Evolutionary conservation across 2,888 invertebrate species (phyloP).

Genomic region (Chouioia cunea): DNA sequence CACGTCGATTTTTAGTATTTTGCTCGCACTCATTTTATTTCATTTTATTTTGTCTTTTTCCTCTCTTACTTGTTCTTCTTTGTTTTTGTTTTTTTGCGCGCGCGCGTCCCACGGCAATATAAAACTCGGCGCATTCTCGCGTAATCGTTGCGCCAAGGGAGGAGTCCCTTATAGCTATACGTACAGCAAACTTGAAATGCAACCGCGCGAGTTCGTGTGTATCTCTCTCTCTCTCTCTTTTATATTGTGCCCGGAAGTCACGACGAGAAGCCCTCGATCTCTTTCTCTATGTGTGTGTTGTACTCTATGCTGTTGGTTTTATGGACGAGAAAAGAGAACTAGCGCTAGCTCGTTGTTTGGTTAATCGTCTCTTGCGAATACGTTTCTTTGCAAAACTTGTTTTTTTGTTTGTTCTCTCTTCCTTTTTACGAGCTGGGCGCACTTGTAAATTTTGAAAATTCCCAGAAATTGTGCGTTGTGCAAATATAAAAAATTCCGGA

Average conservation of each 20-base stretch:
- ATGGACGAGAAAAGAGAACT: too few relatives aligned
- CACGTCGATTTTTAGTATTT: constrained; percentile 14
- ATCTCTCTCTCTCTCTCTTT: constrained; percentile 1
- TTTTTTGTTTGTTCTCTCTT: too few relatives aligned
- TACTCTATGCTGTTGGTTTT: too few relatives aligned
- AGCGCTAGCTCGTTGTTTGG: too few relatives aligned
- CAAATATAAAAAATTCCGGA: too few relatives aligned
- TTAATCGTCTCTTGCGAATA: too few relatives aligned
- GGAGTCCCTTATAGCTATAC: constrained; percentile 1
- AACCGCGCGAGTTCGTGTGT: neutral
- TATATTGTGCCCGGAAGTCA: neutral
- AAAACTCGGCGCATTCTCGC: constrained; percentile 3
- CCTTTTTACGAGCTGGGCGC: too few relatives aligned
- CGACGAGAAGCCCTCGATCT: constrained; percentile 1
- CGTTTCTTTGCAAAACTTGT: too few relatives aligned
- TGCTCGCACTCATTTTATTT: constrained; percentile 12
- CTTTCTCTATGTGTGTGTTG: neutral
- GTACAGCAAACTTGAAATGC: too few relatives aligned
- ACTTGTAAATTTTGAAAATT: too few relatives aligned
- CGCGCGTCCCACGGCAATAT: neutral
- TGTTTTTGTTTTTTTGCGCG: neutral
- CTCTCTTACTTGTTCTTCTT: neutral
- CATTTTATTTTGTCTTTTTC: too few relatives aligned
- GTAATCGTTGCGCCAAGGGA: constrained; percentile 5
- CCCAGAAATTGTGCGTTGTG: too few relatives aligned